These are phyloP conservation scores for Calameuta pallipes DNA, from an alignment of 2,888 invertebrate genomes.

Conservation along the genomic window DNA sequence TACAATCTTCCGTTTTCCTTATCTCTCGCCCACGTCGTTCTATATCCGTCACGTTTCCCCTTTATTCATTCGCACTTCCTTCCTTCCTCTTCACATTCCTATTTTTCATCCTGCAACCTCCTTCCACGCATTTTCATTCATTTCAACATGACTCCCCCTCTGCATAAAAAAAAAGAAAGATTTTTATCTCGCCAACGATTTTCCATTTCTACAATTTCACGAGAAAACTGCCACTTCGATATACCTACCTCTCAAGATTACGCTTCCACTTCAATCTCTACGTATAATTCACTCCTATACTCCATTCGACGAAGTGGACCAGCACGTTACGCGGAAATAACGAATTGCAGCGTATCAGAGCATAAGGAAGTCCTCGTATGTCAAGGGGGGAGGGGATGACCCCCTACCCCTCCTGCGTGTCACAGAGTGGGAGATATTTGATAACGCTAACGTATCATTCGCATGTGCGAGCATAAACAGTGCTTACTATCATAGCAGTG, in stretches of 20 bases:
- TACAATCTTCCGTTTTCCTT: not conserved
- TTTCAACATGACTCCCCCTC: not conserved
- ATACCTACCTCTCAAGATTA: not conserved
- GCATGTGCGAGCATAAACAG: not conserved
- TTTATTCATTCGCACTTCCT: slow-evolving; percentile 12
- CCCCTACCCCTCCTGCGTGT: not conserved
- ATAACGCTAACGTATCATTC: not conserved
- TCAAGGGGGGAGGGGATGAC: not conserved
- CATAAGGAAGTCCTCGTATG: slow-evolving; percentile 12
- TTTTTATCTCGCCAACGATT: not conserved
- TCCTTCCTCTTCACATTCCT: slow-evolving; percentile 17
- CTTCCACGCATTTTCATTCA: not conserved
- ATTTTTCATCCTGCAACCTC: slow-evolving; percentile 13
- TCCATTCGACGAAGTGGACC: not conserved
- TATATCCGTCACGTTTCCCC: slow-evolving; percentile 7
- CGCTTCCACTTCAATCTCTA: not conserved
- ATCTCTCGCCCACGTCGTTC: not conserved
- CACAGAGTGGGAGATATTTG: not conserved
- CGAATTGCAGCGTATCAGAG: slow-evolving; percentile 21
- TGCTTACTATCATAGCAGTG: not conserved
- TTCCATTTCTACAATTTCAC: not conserved
- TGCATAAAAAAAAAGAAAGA: not conserved
- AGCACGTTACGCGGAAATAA: slow-evolving; percentile 16
- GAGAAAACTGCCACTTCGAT: not conserved
- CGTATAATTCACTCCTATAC: not conserved